Base-by-base conservation (phyloP, 2,113 vertebrate genomes). In the Sander lucioperca region DNA sequence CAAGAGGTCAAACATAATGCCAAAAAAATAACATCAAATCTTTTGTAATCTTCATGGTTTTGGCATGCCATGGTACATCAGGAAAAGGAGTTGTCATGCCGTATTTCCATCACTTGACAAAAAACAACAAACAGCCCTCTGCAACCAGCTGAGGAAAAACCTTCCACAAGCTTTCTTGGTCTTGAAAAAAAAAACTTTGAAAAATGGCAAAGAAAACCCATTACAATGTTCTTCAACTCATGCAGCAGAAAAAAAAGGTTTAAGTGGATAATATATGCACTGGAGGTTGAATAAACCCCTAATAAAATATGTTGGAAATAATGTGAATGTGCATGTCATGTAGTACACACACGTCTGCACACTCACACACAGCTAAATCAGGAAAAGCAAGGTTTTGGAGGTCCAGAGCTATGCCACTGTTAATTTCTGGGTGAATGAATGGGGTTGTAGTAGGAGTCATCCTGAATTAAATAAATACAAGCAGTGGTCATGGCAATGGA, bases 401-500 rank as follows among this genome's bases (percentile, higher is more conserved):
- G 36, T 86, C 57, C 43, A 33, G 4, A 81, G 33, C 25, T 51
- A 63, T 16, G 57, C 56, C 48, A 66, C 53, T 27, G 50, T 51
- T 51, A 9, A 54, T 25, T 74, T 82, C 54, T 63, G 77, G 30
- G 51, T 84, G 78, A 91, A 90, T 88, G 78, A 93, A 89, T 86
- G 69, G 27, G 57, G 9, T 72, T n/a, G 76, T 78, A 65, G 83
- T 83, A 71, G 30, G 57, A 87, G 30, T 71, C 64, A 83, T 77
- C 50, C 72, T 80, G 54, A 78, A 87, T 86, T 51, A 80, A 74
- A 92, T 74, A 83, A 64, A 86, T 71, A 78, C 77, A 82, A 33
- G 79, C 1, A 71, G 63, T 74, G 72, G 71, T 69, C 68, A 83
- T 69, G 56, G 69, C 45, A 68, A 79, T 77, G 71, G 67, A 85